Evolutionary conservation across 2,888 invertebrate species (phyloP).

Genomic region (Platypus cylindrus): DNA sequence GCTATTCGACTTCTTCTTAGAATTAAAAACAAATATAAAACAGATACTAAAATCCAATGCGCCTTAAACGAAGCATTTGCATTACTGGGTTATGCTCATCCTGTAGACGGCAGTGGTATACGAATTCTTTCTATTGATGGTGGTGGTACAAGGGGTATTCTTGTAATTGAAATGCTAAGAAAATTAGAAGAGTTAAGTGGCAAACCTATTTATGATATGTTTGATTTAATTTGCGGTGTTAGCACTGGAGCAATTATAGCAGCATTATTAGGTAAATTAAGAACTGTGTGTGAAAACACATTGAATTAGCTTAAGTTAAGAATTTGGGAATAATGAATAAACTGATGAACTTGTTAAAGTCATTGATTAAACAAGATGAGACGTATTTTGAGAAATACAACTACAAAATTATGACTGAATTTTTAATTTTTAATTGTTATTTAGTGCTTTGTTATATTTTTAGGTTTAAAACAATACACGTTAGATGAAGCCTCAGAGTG

Average conservation of each 20-base stretch:
- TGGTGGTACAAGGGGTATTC: slow-evolving; percentile 78
- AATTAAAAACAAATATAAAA: slow-evolving; percentile 35
- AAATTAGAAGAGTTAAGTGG: slow-evolving; percentile 63
- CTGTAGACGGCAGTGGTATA: slow-evolving; percentile 60
- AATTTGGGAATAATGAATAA: too few species aligned
- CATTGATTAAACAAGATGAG: too few species aligned
- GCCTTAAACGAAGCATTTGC: slow-evolving; percentile 45
- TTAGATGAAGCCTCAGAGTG: slow-evolving; percentile 47
- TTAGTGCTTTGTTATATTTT: slow-evolving; percentile 6
- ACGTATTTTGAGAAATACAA: too few species aligned
- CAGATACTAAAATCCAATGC: slow-evolving; percentile 27
- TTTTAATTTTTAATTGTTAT: background rate
- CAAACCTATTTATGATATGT: slow-evolving; percentile 57
- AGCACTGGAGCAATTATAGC: slow-evolving; percentile 68
- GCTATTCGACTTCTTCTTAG: slow-evolving; percentile 52
- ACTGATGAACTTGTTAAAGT: too few species aligned
- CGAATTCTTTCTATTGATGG: slow-evolving; percentile 79
- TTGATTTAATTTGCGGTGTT: slow-evolving; percentile 78
- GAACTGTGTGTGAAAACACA: background rate
- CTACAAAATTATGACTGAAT: too few species aligned
- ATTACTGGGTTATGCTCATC: slow-evolving; percentile 56
- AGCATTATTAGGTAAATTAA: slow-evolving; percentile 44
- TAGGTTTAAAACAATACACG: slow-evolving; percentile 43
- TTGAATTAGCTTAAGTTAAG: background rate
- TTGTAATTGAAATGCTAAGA: slow-evolving; percentile 70